Base-by-base conservation (phyloP, 1,140 invertebrate species). In the Palaemon carinicauda region DNA sequence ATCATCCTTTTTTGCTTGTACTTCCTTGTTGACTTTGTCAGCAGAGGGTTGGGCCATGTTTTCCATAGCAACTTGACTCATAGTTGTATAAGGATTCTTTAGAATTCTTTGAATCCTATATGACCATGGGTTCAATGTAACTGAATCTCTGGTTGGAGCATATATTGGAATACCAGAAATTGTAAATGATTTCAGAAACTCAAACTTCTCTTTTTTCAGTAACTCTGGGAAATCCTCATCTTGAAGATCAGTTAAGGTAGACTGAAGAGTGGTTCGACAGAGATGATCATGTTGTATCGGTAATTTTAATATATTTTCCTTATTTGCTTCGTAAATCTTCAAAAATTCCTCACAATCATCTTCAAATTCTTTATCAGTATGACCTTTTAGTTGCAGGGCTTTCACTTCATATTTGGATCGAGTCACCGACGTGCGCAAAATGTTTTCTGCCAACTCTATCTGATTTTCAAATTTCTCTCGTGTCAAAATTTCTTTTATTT, bases 41-140 rank as follows among this genome's bases (percentile, higher is more conserved):
- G 31, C 24, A 2, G 41, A 19, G 19, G 10, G 29, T 17, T 60
- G 21, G 15, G 51, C 82, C 29, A 41, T 60, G 14, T 52, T 56
- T 33, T 88, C 87, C 14, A 88, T 27, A 15, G 51, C 54, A 50
- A 69, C 78, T 53, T 88, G 87, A 21, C 82, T 85, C 24, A 88
- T n/a, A 24, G 81, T 85, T 19, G 78, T 81, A 71, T 85, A 88
- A 19, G 87, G 87, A 4, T 54, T 60, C 29, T 41, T 56, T 19
- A 83, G 56, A 12, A 88, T 85, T 7, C 53, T 74, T 52, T 54
- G 17, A 33, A 88, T 80, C 17, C 71, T 74, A 52, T 80, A 80
- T 15, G 87, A 84, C 87, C 87, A 88, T 24, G 87, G 87, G 56
- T 88, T 88, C 24, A 88, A 60, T 10, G 60, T 69, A 0, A 79